A percentile compares a stretch with the other conserved stretches of the same genome.
Evolutionary conservation across 2,888 invertebrate genomes (phyloP).

Genomic region (Drosophila macrospina): DNA sequence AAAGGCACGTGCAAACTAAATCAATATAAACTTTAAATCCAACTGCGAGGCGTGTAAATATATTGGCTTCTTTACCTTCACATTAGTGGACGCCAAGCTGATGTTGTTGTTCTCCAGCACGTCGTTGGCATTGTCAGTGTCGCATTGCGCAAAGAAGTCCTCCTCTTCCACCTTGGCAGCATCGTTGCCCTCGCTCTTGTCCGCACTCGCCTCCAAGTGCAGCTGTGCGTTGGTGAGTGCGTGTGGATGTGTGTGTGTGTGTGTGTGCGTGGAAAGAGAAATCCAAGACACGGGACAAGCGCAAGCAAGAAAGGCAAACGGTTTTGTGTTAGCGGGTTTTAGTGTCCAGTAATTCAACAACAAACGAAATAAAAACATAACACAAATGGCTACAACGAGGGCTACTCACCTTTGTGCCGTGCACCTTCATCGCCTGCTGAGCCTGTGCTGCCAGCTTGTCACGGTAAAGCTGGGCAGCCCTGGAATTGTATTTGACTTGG

Average conservation of each 20-base stretch:
- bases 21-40: constrained; percentile 33
- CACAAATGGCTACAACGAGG: not conserved
- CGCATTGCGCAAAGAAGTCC: constrained; percentile 95
- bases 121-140: constrained; percentile 85
- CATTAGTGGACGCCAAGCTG: constrained; percentile 78
- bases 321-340: constrained; percentile 32
- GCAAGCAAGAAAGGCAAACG: constrained; percentile 54
- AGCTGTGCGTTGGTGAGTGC: constrained; percentile 86
- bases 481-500: constrained; percentile 98
- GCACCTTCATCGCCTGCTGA: constrained; percentile 94
- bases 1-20: not conserved
- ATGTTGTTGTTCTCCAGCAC: constrained; percentile 85
- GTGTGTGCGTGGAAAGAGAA: constrained; percentile 21
- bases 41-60: constrained; percentile 36
- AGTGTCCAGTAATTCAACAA: constrained; percentile 30
- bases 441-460: constrained; percentile 94
- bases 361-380: constrained; percentile 26
- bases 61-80: constrained; percentile 86
- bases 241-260: constrained; percentile 22
- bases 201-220: constrained; percentile 89
- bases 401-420: constrained; percentile 91
- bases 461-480: constrained; percentile 96
- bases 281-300: constrained; percentile 37
- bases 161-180: constrained; percentile 85
- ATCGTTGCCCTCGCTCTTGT: constrained; percentile 87